Percentiles rank a stretch among this genome's conserved stretches.
phyloP scores from a whole-genome alignment of 2,888 invertebrate species.

The Esperia sulphurella region DNA sequence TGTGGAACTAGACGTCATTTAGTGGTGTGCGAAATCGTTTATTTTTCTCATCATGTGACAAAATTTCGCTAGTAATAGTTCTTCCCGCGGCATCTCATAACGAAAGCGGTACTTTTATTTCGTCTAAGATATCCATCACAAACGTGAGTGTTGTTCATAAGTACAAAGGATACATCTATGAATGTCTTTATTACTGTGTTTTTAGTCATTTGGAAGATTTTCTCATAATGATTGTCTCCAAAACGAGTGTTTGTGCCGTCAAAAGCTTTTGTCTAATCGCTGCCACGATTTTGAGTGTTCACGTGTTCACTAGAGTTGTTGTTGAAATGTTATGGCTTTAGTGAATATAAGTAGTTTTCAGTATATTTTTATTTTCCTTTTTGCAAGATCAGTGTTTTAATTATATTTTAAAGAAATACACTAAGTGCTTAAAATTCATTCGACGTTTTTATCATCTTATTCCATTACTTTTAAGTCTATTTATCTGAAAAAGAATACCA shows the following conservation, averaged over 20 bases:
- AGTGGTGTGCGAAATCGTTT: constrained; percentile 11
- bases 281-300: constrained; percentile 46
- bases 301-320: constrained; percentile 31
- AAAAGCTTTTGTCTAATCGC: constrained; percentile 76
- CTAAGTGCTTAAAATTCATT: too few species aligned
- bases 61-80: constrained; percentile 54
- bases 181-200: constrained; percentile 77
- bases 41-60: constrained; percentile 21
- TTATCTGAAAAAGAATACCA: too few species aligned
- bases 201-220: constrained; percentile 78
- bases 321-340: not conserved
- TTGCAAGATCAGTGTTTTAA: too few species aligned
- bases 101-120: constrained; percentile 75
- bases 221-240: constrained; percentile 78
- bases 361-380: too few species aligned
- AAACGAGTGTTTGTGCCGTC: constrained; percentile 75
- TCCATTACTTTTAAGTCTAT: too few species aligned
- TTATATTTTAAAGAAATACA: too few species aligned
- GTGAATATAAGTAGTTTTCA: too few species aligned
- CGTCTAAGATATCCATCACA: constrained; percentile 70
- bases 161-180: constrained; percentile 74
- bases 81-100: constrained; percentile 63
- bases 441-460: too few species aligned
- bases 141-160: constrained; percentile 76
- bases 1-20: not conserved